Percentiles rank a stretch among this genome's conserved stretches.
These are phyloP conservation scores for Percina caprodes DNA, from an alignment of 2,113 vertebrate species.

Conservation along the genomic window DNA sequence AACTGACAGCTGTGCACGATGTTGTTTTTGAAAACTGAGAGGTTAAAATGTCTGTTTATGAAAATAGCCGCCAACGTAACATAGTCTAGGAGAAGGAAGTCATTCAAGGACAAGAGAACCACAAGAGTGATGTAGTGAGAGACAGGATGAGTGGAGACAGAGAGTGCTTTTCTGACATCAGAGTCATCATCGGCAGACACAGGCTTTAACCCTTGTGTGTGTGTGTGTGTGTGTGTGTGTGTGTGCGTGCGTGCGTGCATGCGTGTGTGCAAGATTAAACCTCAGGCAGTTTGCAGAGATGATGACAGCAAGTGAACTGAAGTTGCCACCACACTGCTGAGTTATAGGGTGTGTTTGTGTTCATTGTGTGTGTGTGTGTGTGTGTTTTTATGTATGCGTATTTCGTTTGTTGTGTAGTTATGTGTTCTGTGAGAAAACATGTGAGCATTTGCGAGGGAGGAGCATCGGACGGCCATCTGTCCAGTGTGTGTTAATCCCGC, in stretches of 20 bases:
- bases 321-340: constrained; percentile 53
- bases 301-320: constrained; percentile 67
- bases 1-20: no score
- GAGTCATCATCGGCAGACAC: constrained; percentile 67
- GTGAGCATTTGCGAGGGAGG: constrained; percentile 46
- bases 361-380: constrained; percentile 21
- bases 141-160: constrained; percentile 35
- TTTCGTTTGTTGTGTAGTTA: background rate
- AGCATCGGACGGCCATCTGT: constrained; percentile 73
- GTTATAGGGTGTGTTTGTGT: constrained; percentile 40
- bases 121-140: constrained; percentile 31
- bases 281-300: constrained; percentile 46
- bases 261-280: constrained; percentile 55
- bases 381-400: constrained; percentile 11
- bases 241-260: constrained; percentile 21
- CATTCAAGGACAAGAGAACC: constrained; percentile 37
- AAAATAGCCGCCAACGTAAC: no score
- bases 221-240: constrained; percentile 21
- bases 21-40: no score
- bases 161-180: constrained; percentile 62
- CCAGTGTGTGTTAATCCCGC: constrained; percentile 74
- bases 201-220: constrained; percentile 29
- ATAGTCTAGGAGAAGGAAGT: constrained; percentile 1
- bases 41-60: no score
- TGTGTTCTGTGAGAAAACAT: constrained; percentile 10